Evolutionary conservation across 2,888 invertebrate genomes (phyloP), one percentile per base, ranked within the genome.

Genomic region (Hermaeophaga mercurialis): DNA sequence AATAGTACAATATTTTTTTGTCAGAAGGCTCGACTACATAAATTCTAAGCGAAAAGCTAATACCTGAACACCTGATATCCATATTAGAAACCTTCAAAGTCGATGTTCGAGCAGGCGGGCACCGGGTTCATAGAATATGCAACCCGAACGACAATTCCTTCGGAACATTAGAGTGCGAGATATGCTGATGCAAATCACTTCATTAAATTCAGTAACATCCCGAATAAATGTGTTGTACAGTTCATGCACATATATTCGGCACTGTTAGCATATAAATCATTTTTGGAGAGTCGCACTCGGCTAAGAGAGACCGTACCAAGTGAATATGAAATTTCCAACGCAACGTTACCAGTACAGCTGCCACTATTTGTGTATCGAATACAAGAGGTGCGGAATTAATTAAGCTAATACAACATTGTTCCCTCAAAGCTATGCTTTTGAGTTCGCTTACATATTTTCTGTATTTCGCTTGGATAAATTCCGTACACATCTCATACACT

Each of bases 151-250:
- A 44, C 53, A 54, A 54, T 54, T 46, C 53, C 46, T 54, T 46
- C 28, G 38, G 17, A 54, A 45, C 53, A 53, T 53, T 26, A 33
- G 52, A 43, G 38, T 19, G 39, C 45, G 46, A 38, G 53, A 47
- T 41, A 46, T 48, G 22, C 44, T 31, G 34, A 55, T 55, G 55
- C 48, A 55, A 55, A 55, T 55, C 48, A 34, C 43, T 43, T 55
- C 55, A 41, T 55, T 55, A 55, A 55, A 55, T 55, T 55, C 55
- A 55, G 55, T 34, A 55, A 48, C 55, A 55, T 36, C 12, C 55
- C 43, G 49, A 55, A 55, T 48, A 48, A 55, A 55, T 55, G 48
- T 55, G 55, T 55, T 43, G 33, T 47, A 55, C 48, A 48, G 55
- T 43, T 46, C 47, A 55, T 48, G 55, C 48, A 55, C 46, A 55